Percentiles rank a stretch among this genome's conserved stretches.
Conservation (phyloP, 2,113 vertebrate genomes). For the Microcebus murinus region DNA sequence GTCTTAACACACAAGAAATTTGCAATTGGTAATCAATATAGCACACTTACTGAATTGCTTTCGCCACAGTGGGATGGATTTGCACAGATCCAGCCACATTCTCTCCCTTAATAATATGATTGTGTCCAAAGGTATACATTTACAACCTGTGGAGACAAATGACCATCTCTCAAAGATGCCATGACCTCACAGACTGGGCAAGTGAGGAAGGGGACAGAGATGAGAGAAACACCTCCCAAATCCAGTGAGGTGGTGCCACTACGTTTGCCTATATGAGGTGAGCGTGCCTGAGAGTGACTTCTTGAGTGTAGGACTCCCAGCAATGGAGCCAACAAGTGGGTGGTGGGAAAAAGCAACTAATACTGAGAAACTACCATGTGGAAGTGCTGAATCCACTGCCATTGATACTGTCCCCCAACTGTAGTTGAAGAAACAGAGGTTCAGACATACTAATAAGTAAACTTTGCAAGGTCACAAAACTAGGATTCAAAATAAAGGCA, state of each 20-base stretch:
- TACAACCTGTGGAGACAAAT: background rate
- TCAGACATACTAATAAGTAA: background rate
- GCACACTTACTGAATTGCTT: background rate
- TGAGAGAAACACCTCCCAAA: background rate
- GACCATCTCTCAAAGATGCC: background rate
- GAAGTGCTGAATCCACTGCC: background rate
- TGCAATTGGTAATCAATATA: background rate
- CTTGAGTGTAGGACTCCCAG: background rate
- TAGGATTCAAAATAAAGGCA: conserved; percentile 12
- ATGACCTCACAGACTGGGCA: background rate
- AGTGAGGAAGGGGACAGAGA: background rate
- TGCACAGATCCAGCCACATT: background rate
- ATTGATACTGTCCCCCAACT: background rate
- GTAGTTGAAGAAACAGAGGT: background rate
- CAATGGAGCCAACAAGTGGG: background rate
- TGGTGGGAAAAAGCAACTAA: background rate
- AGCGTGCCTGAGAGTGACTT: background rate
- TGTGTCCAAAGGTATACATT: background rate
- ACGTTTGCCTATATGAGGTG: background rate
- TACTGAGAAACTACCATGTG: background rate
- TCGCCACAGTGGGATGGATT: background rate
- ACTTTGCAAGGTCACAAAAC: background rate
- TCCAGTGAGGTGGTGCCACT: background rate
- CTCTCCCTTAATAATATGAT: background rate
- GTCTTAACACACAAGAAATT: background rate